Evolutionary conservation across 2,113 vertebrate species (phyloP), one percentile per base, ranked within the genome.

Genomic region (Tricholaema leucomelas): DNA sequence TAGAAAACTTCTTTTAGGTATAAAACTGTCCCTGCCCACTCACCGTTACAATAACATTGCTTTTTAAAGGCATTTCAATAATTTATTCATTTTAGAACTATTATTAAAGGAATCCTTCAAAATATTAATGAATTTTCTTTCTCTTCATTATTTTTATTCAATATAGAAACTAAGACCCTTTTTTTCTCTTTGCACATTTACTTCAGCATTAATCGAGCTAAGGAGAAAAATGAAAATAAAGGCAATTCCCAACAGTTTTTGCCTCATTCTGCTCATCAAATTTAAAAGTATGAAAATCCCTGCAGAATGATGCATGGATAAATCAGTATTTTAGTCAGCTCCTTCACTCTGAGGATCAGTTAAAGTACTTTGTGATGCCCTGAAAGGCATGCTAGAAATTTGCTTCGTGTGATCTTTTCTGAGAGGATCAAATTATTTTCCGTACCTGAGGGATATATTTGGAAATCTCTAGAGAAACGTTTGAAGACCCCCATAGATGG

Each of bases 71-170:
- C 24, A 69, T 24, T 72, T 93, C 55, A 76, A 35, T 88, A 69
- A 88, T 84, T 81, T 75, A 88, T 88, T 88, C 5, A 66, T 76
- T 66, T 91, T 50, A 16, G 23, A 69, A 83, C 30, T 81, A 60
- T 85, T 85, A 81, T 79, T 84, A 88, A 77, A 80, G 40, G n/a
- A 83, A 61, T 60, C 20, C 72, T 70, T 67, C 67, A 38, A 88
- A 63, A 42, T 70, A 72, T 44, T 92, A 90, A 92, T 66, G 28
- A 67, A 76, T 70, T 89, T 93, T 55, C 36, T 77, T 88, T 94
- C 50, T 85, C n/a, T 50, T 88, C 38, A 78, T 75, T 93, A 73
- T 69, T 90, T 94, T 91, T 74, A 77, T 64, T 79, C 38, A 50
- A 44, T 40, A 71, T 2, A 81, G 20, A 90, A 90, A 92, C 58